Evolutionary conservation across 2,888 invertebrate genomes (phyloP).

Genomic region (Leptinotarsa peninsularis): DNA sequence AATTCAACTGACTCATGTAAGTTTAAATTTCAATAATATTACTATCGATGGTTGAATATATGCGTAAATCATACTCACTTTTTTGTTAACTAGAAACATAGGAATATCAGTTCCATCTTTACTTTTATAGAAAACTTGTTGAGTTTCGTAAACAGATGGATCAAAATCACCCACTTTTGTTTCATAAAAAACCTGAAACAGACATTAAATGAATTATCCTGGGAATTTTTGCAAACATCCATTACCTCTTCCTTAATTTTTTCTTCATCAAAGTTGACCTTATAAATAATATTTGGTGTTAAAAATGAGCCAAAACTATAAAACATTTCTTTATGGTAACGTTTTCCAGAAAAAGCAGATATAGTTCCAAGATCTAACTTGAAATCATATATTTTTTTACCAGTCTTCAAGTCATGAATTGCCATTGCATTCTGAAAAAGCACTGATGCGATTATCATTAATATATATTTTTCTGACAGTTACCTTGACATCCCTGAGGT

Average conservation of each 20-base stretch:
- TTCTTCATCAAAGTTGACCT: conserved; percentile 76
- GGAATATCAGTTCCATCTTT: conserved; percentile 95
- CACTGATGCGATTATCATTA: background rate
- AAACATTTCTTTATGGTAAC: conserved; percentile 89
- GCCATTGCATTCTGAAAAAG: conserved; percentile 81
- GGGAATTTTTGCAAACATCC: background rate
- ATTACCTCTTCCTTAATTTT: conserved; percentile 74
- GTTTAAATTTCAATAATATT: background rate
- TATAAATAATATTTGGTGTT: conserved; percentile 88
- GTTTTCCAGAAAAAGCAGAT: conserved; percentile 85
- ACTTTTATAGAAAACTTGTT: conserved; percentile 92
- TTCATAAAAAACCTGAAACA: conserved; percentile 79
- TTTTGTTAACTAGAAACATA: conserved; percentile 92
- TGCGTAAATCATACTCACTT: conserved; percentile 68
- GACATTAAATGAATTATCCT: background rate
- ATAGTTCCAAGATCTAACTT: conserved; percentile 90
- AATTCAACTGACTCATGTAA: no score
- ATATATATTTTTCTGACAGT: conserved; percentile 32
- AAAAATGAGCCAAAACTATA: conserved; percentile 95
- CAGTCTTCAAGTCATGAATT: conserved; percentile 80
- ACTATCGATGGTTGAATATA: conserved; percentile 17
- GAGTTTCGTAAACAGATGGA: conserved; percentile 80
- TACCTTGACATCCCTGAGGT: conserved; percentile 95
- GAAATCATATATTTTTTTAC: conserved; percentile 79
- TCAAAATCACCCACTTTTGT: conserved; percentile 89